Evolutionary conservation across 2,888 invertebrate genomes (phyloP), one percentile per base, ranked within the genome.

Genomic region (Microctonus hyperodae): DNA sequence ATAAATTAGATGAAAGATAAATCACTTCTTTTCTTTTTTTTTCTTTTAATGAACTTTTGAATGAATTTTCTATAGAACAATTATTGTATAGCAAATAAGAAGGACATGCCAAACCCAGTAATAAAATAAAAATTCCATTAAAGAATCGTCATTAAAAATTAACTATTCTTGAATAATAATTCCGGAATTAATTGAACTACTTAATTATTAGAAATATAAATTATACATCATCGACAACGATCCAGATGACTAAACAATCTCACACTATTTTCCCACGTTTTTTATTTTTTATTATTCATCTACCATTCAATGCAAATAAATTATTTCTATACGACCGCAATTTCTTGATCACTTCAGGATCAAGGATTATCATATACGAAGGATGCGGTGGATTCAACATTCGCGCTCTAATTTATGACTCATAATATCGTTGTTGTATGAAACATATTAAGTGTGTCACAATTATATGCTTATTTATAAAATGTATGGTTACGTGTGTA

Each of bases 321-420:
- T 33, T n/a, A 37, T n/a, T 25, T 20, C 20, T 51, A 59, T 44
- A 13, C 23, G 61, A 35, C 66, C 56, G 51, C 48, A 31, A 67
- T 67, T 51, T 56, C 55, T 31, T 16, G 33, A 61, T 56, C 55
- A 16, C 25, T 44, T 53, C 65, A 65, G 59, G 65, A 65, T 65
- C 65, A 65, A 65, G 65, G 65, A 65, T 65, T 25, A 51, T 51
- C 7, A 7, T 56, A 44, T 40, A 22, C 28, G 31, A 37, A 40
- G 22, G 31, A 50, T 51, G 33, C 35, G 16, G 59, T 48, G 22
- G 51, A 62, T 64, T 69, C 44, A 44, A 33, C 25, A 55, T 61
- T 64, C 37, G 64, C 69, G 71, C 64, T 72, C 65, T 25, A 71
- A 20, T 67, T 67, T 59, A 50, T 71, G 72, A 72, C 50, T 71